phyloP scores from a whole-genome alignment of 2,888 invertebrate species.

The Andrena marginata region DNA sequence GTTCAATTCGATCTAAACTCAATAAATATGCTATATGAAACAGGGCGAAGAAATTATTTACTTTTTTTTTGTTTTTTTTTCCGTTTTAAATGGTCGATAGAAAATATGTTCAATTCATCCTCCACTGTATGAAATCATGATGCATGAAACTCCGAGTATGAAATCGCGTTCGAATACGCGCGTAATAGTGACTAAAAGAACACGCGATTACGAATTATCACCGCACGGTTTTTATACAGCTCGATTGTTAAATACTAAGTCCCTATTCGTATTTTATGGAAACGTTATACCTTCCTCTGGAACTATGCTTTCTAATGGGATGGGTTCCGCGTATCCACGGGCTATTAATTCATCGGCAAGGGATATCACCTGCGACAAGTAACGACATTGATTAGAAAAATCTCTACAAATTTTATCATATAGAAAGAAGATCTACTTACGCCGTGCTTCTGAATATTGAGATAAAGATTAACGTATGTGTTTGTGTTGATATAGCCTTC shows the following conservation, averaged over 20 bases:
- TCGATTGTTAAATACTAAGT: constrained; percentile 43
- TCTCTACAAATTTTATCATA: neutral
- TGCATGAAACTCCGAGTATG: constrained; percentile 41
- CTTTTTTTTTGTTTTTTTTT: neutral
- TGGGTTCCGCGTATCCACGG: constrained; percentile 93
- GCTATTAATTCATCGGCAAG: constrained; percentile 95
- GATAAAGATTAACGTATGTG: constrained; percentile 92
- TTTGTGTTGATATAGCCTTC: constrained; percentile 93
- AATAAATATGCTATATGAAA: constrained; percentile 50
- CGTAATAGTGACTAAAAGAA: constrained; percentile 59
- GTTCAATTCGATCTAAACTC: constrained; percentile 18
- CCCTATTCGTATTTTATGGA: constrained; percentile 34
- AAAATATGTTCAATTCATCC: constrained; percentile 8
- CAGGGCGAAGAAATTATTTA: constrained; percentile 5
- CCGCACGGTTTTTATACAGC: constrained; percentile 45
- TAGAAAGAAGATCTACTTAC: constrained; percentile 85
- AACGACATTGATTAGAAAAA: constrained; percentile 54
- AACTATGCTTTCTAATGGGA: constrained; percentile 81
- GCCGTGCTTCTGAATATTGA: constrained; percentile 91
- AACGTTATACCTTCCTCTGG: constrained; percentile 60
- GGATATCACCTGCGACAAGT: constrained; percentile 91
- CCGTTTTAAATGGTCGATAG: neutral
- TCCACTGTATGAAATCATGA: constrained; percentile 25
- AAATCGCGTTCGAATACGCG: constrained; percentile 32
- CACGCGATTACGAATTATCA: constrained; percentile 63